Conservation (phyloP, 2,113 vertebrate species). For the Malurus melanocephalus region DNA sequence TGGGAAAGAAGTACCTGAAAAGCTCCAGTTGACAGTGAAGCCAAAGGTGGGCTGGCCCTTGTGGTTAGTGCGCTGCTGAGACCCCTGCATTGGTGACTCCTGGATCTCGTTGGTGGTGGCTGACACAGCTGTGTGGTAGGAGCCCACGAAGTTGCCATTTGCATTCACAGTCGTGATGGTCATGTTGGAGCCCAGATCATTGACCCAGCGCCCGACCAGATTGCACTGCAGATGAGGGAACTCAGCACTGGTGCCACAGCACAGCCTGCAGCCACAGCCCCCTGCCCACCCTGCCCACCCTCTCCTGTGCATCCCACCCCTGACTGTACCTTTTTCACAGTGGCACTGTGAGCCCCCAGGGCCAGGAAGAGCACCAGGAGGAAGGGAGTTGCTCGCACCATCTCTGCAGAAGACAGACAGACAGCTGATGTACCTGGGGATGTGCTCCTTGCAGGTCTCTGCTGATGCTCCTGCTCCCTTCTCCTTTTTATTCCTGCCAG, state of each 20-base stretch:
- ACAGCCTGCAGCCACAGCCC: neutral
- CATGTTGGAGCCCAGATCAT: slow-evolving; percentile 37
- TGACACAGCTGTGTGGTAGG: neutral
- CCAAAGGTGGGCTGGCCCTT: neutral
- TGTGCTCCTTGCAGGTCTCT: neutral
- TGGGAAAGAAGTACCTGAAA: neutral
- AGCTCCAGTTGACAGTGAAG: neutral
- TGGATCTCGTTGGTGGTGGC: rapidly evolving
- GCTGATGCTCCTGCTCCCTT: neutral
- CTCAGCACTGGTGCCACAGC: neutral
- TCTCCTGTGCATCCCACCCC: neutral
- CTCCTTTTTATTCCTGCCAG: neutral
- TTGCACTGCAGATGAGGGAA: neutral
- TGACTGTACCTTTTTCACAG: neutral
- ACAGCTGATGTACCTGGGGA: neutral
- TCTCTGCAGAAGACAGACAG: neutral
- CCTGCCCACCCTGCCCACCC: neutral
- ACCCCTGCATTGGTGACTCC: neutral
- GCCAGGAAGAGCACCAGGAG: slow-evolving; percentile 1
- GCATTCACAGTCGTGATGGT: rapidly evolving
- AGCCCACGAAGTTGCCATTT: rapidly evolving
- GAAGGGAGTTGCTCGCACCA: neutral
- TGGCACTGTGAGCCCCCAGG: neutral
- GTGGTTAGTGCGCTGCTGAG: rapidly evolving
- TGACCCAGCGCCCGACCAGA: rapidly evolving